Evolutionary conservation across 2,113 vertebrate species (phyloP).

Genomic region (Pandion haliaetus): DNA sequence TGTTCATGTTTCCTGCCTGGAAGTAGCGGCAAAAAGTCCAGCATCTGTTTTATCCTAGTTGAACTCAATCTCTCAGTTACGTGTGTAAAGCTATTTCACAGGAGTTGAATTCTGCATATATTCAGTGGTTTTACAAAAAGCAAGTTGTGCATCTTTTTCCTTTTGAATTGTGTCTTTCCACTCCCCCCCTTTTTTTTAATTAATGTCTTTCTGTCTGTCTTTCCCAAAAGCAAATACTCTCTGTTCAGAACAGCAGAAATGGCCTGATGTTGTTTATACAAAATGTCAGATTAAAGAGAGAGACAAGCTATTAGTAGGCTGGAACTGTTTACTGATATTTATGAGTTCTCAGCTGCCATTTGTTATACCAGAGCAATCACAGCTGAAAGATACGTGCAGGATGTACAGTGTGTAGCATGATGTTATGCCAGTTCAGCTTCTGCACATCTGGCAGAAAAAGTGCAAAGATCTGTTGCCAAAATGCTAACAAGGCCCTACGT

Average conservation of each 20-base stretch:
- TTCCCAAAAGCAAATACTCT: background rate
- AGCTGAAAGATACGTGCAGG: constrained; percentile 43
- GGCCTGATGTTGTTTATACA: background rate
- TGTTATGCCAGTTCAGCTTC: constrained; percentile 40
- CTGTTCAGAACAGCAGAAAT: background rate
- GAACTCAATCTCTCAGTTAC: background rate
- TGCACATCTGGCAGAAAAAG: constrained; percentile 34
- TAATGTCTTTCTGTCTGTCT: background rate
- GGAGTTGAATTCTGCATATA: background rate
- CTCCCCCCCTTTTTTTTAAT: background rate
- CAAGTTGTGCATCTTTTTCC: background rate
- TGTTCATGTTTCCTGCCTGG: background rate
- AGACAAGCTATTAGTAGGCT: constrained; percentile 5
- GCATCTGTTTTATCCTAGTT: background rate
- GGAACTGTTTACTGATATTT: constrained; percentile 44
- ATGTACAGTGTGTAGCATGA: constrained; percentile 13
- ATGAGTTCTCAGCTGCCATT: constrained; percentile 26
- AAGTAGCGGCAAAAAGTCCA: background rate
- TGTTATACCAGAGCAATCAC: constrained; percentile 27
- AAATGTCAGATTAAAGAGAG: background rate
- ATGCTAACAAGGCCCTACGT: constrained; percentile 37
- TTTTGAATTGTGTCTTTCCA: background rate
- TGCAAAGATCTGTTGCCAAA: constrained; percentile 29
- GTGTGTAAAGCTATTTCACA: background rate
- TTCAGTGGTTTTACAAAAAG: background rate